phyloP scores from a whole-genome alignment of 1,140 invertebrate species.

The Scaptomyza hsui region DNA sequence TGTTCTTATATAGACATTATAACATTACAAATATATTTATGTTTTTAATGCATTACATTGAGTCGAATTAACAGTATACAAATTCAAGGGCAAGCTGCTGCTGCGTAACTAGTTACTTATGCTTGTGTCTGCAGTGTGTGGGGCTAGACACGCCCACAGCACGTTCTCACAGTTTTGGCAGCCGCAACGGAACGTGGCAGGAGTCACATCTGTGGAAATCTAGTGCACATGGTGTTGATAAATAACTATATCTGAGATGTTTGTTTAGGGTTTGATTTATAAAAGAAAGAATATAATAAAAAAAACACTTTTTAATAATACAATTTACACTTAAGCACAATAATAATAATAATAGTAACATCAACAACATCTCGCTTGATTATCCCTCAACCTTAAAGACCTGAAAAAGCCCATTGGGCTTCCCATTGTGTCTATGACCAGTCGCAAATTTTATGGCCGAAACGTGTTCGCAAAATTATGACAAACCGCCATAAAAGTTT shows the following conservation, averaged over 20 bases:
- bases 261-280: too few relatives aligned
- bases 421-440: slow-evolving; percentile 3
- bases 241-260: too few relatives aligned
- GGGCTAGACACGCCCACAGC: background rate
- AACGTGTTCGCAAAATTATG: slow-evolving; percentile 73
- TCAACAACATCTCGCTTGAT: background rate
- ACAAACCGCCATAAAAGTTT: slow-evolving; percentile 70
- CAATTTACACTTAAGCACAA: slow-evolving; percentile 23
- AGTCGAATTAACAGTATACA: background rate
- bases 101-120: too few relatives aligned
- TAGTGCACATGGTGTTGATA: background rate
- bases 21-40: background rate
- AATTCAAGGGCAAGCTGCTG: background rate
- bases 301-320: slow-evolving; percentile 5
- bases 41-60: too few relatives aligned
- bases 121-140: too few relatives aligned
- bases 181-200: background rate
- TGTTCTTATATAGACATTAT: slow-evolving; percentile 1
- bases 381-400: background rate
- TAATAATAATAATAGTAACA: slow-evolving; percentile 11
- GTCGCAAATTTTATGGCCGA: slow-evolving; percentile 58
- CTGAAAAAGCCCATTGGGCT: background rate
- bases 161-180: slow-evolving; percentile 5
- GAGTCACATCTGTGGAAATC: background rate
- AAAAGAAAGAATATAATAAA: too few relatives aligned